Conservation (phyloP, 1,140 invertebrate species). For the Diorhabda sublineata region DNA sequence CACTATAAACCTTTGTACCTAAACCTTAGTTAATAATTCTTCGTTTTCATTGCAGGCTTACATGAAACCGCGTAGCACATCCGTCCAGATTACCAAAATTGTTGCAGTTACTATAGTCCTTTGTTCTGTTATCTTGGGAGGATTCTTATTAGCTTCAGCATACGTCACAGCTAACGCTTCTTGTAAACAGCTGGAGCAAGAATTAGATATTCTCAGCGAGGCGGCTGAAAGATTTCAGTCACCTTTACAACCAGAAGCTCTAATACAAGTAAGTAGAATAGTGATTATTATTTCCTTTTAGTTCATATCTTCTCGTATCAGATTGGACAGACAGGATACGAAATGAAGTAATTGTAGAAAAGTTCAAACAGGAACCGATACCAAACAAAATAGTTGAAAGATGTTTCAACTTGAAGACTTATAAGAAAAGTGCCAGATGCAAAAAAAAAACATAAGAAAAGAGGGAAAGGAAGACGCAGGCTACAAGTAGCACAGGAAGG, state of each 20-base stretch:
- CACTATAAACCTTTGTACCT: not conserved
- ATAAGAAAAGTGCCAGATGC: too few relatives aligned
- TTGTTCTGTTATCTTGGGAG: constrained; percentile 70
- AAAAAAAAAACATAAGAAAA: too few relatives aligned
- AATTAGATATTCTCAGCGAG: constrained; percentile 61
- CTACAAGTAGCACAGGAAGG: too few relatives aligned
- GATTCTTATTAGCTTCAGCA: constrained; percentile 73
- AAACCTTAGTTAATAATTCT: not conserved
- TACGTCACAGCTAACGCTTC: constrained; percentile 73
- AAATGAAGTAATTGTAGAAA: too few relatives aligned
- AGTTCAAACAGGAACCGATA: too few relatives aligned
- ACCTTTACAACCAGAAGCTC: constrained; percentile 50
- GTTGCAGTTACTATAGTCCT: constrained; percentile 72
- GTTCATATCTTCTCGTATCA: too few relatives aligned
- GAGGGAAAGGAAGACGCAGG: too few relatives aligned
- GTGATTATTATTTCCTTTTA: too few relatives aligned
- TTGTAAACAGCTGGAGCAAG: constrained; percentile 64
- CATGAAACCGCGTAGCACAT: constrained; percentile 63
- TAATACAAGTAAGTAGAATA: constrained; percentile 48
- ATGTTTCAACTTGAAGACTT: too few relatives aligned
- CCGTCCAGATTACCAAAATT: constrained; percentile 77
- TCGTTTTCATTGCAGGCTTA: constrained; percentile 64
- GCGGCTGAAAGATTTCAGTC: constrained; percentile 45
- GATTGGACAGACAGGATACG: too few relatives aligned
- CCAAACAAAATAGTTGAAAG: too few relatives aligned